These are phyloP conservation scores for Agrilus mali DNA, from an alignment of 2,888 invertebrate species.

Conservation along the genomic window DNA sequence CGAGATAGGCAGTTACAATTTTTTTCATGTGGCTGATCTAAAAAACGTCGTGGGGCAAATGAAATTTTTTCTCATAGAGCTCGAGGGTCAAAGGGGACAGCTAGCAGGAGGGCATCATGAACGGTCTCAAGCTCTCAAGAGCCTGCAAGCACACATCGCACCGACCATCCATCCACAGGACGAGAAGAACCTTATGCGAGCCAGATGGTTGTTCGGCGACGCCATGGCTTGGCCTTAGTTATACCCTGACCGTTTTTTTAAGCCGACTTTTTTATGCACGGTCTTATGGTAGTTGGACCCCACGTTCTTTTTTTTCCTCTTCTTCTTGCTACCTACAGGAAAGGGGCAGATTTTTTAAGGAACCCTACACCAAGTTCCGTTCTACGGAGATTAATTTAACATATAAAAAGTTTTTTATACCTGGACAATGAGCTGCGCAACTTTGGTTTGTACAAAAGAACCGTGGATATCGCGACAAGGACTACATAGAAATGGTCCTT, in stretches of 20 bases:
- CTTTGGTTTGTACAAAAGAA: conserved; percentile 30
- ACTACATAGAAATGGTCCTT: conserved; percentile 1
- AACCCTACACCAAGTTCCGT: conserved; percentile 36
- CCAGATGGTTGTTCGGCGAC: conserved; percentile 9
- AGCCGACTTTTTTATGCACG: conserved; percentile 33
- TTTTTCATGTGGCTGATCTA: no score
- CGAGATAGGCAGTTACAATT: no score
- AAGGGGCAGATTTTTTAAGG: conserved; percentile 37
- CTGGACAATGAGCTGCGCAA: conserved; percentile 33
- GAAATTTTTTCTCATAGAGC: no score
- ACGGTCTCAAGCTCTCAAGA: no score
- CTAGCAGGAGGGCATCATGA: neutral
- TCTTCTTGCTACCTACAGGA: conserved; percentile 22
- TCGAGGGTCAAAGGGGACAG: conserved; percentile 28
- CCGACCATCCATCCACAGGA: no score
- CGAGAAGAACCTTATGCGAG: conserved; percentile 7
- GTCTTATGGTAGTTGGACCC: conserved; percentile 19
- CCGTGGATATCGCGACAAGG: conserved; percentile 11
- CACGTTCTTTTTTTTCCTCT: conserved; percentile 22
- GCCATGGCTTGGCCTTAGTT: conserved; percentile 5
- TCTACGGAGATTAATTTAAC: conserved; percentile 31
- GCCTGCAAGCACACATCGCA: no score
- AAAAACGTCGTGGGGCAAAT: no score
- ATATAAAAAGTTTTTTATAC: conserved; percentile 29
- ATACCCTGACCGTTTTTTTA: conserved; percentile 35